Conservation (phyloP, 2,113 vertebrate species). For the Hyaena hyaena region DNA sequence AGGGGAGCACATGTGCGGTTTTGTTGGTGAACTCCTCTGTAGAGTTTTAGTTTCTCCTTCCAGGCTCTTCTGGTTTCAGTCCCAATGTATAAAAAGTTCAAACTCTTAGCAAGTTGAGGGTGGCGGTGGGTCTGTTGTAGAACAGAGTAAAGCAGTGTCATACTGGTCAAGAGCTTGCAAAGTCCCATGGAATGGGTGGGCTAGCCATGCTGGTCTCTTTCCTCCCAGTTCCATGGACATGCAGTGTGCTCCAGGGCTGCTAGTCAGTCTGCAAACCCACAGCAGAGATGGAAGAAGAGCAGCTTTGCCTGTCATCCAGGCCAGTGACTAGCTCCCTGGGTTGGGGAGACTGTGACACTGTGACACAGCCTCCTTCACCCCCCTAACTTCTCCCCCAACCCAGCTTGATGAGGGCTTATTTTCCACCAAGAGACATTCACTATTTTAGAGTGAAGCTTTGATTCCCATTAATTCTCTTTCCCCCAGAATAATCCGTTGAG, state of each 20-base stretch:
- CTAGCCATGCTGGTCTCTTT: not conserved
- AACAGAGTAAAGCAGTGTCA: not conserved
- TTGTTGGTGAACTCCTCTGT: not conserved
- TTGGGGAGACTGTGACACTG: not conserved
- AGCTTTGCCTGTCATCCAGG: too few species aligned
- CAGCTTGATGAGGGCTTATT: not conserved
- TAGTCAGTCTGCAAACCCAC: not conserved
- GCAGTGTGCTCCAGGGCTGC: not conserved
- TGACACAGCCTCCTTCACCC: rapidly evolving
- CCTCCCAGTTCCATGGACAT: not conserved
- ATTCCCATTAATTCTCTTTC: not conserved
- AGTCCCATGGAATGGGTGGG: too few species aligned
- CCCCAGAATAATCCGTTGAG: not conserved
- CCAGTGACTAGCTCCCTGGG: too few species aligned
- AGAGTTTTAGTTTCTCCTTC: not conserved
- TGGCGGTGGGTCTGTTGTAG: rapidly evolving
- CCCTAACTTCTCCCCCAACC: not conserved
- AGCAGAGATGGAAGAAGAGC: not conserved
- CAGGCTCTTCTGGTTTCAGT: not conserved
- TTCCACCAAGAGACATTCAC: not conserved
- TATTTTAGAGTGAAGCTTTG: not conserved
- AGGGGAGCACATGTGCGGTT: not conserved
- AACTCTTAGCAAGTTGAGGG: not conserved
- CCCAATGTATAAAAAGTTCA: not conserved
- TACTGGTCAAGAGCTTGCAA: not conserved